phyloP scores from a whole-genome alignment of 2,113 vertebrate species.

The Ammodytes marinus region DNA sequence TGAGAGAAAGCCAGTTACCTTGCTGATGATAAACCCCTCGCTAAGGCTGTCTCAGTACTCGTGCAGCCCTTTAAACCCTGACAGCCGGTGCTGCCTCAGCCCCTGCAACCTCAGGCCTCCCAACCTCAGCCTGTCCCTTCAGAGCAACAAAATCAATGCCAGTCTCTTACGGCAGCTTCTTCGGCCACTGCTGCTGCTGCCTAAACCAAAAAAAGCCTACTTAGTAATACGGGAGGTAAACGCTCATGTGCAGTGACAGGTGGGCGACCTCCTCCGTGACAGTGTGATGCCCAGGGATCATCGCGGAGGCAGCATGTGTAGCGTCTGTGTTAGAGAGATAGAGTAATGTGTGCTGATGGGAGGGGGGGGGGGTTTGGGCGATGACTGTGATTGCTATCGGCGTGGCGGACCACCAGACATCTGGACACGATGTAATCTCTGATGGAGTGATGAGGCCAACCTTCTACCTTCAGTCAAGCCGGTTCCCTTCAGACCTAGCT shows the following conservation, averaged over 20 bases:
- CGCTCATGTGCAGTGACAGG: slow-evolving; percentile 65
- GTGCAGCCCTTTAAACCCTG: slow-evolving; percentile 78
- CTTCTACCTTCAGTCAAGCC: slow-evolving; percentile 37
- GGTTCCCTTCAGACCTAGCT: slow-evolving; percentile 27
- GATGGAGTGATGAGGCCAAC: slow-evolving; percentile 51
- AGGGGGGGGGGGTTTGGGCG: slow-evolving; percentile 38
- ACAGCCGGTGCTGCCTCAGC: slow-evolving; percentile 76
- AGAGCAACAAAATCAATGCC: slow-evolving; percentile 61
- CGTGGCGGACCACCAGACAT: slow-evolving; percentile 49
- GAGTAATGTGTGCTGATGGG: slow-evolving; percentile 60
- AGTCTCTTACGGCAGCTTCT: slow-evolving; percentile 47
- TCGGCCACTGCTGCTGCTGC: slow-evolving; percentile 28
- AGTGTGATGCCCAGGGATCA: slow-evolving; percentile 50
- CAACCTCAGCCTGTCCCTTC: slow-evolving; percentile 70
- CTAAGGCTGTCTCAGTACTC: slow-evolving; percentile 76
- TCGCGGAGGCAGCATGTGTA: slow-evolving; percentile 60
- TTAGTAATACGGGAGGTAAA: slow-evolving; percentile 54
- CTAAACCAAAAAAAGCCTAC: slow-evolving; percentile 44
- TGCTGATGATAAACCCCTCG: slow-evolving; percentile 84
- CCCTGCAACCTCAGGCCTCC: slow-evolving; percentile 52
- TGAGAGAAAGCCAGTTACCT: slow-evolving; percentile 86
- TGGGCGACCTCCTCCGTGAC: slow-evolving; percentile 50
- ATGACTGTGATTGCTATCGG: slow-evolving; percentile 64
- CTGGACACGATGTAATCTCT: slow-evolving; percentile 60
- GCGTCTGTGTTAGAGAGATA: slow-evolving; percentile 51